These are phyloP conservation scores for Ephialtes manifestator DNA, from an alignment of 2,888 invertebrate species.

Conservation along the genomic window DNA sequence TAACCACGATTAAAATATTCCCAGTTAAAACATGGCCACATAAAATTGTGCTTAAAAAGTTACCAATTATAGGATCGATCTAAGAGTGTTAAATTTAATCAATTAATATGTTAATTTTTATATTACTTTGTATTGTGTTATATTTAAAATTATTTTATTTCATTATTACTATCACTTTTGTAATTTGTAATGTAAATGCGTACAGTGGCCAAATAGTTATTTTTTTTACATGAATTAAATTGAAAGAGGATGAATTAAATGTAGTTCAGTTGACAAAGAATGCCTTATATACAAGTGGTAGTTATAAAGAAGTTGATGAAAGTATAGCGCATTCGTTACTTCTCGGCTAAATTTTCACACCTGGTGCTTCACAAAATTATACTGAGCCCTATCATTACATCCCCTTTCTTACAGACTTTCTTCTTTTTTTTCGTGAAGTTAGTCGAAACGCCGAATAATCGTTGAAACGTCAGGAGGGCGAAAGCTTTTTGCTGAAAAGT, in stretches of 20 bases:
- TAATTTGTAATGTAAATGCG: no score
- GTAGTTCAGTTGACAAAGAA: background rate
- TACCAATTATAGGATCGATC: background rate
- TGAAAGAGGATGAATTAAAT: no score
- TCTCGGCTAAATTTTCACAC: slow-evolving; percentile 45
- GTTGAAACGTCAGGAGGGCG: slow-evolving; percentile 37
- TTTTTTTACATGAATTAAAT: no score
- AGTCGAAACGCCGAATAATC: slow-evolving; percentile 58
- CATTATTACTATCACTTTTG: no score
- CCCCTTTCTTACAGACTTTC: slow-evolving; percentile 26
- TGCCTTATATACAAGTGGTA: background rate
- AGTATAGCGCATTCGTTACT: background rate
- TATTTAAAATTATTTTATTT: no score
- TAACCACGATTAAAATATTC: no score
- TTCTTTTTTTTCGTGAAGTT: slow-evolving; percentile 43
- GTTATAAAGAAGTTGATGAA: background rate
- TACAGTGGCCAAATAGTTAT: no score
- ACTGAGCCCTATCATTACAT: slow-evolving; percentile 46
- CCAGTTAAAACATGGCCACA: background rate
- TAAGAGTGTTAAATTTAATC: no score
- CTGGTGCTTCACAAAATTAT: slow-evolving; percentile 16
- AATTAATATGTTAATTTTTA: no score
- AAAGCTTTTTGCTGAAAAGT: slow-evolving; percentile 13
- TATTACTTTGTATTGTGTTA: no score
- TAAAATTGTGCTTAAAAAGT: background rate